Base-by-base conservation (phyloP, 2,888 invertebrate genomes). In the Hesperia comma region DNA sequence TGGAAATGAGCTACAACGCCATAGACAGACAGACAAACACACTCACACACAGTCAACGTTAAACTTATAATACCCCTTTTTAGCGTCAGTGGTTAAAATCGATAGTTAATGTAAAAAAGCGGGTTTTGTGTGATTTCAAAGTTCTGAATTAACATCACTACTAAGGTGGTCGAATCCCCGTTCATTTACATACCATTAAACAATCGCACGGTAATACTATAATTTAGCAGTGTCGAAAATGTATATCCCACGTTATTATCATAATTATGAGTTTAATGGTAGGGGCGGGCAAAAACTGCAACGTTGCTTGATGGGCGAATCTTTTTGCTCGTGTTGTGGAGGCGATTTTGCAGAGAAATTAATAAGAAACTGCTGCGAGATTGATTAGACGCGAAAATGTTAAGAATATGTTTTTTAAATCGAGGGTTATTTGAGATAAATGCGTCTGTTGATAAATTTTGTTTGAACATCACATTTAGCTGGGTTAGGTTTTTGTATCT, bases 301-400 rank as follows among this genome's bases (percentile, higher is more conserved):
- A 90, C 87, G 87, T 87, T 83, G 90, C 90, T 87, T 88, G 89
- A 89, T 88, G 85, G 85, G 79, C 77, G 79, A 76, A 84, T 83
- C 85, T 86, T 88, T 90, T 90, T 89, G 84, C 85, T 87, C 78
- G 75, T 77, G 78, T 80, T 83, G 79, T 78, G 78, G 80, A 87
- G 86, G 87, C 87, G 89, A 87, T 88, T 75, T 74, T 68, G 72
- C 74, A 67, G 72, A 70, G 74, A 71, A 74, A 75, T 79, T 80
- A 79, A 79, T 86, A 88, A 86, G 81, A 82, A 84, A 82, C 84
- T 74, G 79, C 78, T 80, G 81, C 77, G 79, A 86, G 83, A 88
- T 86, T 88, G 87, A 88, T 88, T 86, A 86, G 83, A 81, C 82
- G 80, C 72, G 79, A 83, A 79, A 83, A 49, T 17, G 66, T 63